A percentile compares a stretch with the other conserved stretches of the same genome.
Conservation (phyloP, 1,140 invertebrate species). For the Rhopalosiphum maidis region DNA sequence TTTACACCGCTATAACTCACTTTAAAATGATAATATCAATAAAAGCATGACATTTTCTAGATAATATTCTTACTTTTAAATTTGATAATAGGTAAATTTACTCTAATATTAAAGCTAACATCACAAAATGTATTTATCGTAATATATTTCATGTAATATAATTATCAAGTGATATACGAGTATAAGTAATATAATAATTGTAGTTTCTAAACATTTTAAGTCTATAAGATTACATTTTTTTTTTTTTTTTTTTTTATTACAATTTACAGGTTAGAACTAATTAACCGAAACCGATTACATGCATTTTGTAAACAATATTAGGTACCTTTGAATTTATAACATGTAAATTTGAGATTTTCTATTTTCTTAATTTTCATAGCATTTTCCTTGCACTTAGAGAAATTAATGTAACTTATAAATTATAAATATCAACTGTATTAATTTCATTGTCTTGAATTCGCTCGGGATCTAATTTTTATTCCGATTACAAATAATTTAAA, state of each 20-base stretch:
- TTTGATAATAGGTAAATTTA: too few relatives aligned
- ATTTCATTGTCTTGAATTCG: neutral
- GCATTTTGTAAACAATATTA: neutral
- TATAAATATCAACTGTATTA: neutral
- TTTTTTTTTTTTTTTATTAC: neutral
- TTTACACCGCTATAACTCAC: too few relatives aligned
- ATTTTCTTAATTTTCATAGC: neutral
- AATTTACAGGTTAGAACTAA: neutral
- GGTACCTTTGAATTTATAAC: neutral
- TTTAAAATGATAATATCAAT: too few relatives aligned
- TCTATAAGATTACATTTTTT: neutral
- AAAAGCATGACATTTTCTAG: too few relatives aligned
- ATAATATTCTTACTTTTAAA: too few relatives aligned
- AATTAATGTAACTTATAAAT: neutral
- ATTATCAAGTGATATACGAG: neutral
- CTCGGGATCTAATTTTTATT: neutral
- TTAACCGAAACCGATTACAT: neutral
- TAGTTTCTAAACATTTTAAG: neutral
- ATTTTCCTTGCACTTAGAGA: neutral
- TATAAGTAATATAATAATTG: neutral
- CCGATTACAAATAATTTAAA: neutral
- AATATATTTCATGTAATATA: neutral
- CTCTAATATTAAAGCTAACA: too few relatives aligned
- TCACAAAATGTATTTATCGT: neutral
- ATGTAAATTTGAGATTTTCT: neutral